Base-by-base conservation (phyloP, 2,797 vertebrate species). In the Propithecus perrieri region DNA sequence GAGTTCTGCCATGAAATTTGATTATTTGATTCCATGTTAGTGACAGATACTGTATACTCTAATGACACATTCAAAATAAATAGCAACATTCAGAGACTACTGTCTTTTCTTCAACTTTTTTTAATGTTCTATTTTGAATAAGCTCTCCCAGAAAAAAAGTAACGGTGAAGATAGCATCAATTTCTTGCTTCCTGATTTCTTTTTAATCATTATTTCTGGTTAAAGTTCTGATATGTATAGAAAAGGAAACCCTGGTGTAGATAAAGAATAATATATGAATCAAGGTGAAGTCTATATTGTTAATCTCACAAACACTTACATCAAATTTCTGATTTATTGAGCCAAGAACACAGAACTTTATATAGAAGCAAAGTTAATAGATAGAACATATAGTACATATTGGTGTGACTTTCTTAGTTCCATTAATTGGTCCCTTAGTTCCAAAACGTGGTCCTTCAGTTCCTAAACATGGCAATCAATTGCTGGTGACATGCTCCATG, bases 1-100 rank as follows among this genome's bases (percentile, higher is more conserved):
- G 59, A 98, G 97, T 72, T 94, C 92, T 98, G 78, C 65, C 87
- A 90, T 96, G 76, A 98, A 97, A 98, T 96, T 94, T 91, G 88
- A 28, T 97, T 97, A 97, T 95, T 98, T 96, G 26, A 12, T 95
- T 96, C 88, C 85, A 67, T 80, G 57, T 72, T 96, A 94, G 69
- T 95, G 96, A 94, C 96, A 97, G 91, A 95, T 92, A 96, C 85
- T 97, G 74, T 86, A 92, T 61, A 96, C 26, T 69, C 53, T 89
- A 97, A 87, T 79, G 79, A 79, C 55, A 85, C 50, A 57, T 97
- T 96, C 95, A 93, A 95, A 95, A 81, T 59, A 98, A 59, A 30
- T 61, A 97, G 74, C 41, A 96, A 92, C 96, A 96, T 89, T 94
- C 97, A 63, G 5, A 75, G 71, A 79, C 46, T 92, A 8, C 67